A percentile compares a stretch with the other conserved stretches of the same genome.
Evolutionary conservation across 2,888 invertebrate genomes (phyloP).

Genomic region (Dasysyrphus tricinctus): DNA sequence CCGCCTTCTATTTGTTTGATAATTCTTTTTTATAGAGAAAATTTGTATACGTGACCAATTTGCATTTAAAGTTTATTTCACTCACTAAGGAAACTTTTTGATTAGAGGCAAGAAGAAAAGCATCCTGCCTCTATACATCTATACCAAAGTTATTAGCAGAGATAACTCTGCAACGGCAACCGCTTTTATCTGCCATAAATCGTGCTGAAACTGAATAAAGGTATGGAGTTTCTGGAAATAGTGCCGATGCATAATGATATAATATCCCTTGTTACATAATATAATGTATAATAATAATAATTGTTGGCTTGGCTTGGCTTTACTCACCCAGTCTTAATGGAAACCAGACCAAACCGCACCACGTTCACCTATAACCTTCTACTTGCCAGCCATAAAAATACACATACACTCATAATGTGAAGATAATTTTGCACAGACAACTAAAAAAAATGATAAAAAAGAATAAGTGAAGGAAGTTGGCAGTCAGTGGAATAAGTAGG

Average conservation of each 20-base stretch:
- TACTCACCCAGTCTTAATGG: slow-evolving; percentile 12
- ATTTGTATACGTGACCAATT: slow-evolving; percentile 22
- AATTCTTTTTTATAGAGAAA: not conserved
- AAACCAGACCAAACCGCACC: slow-evolving; percentile 13
- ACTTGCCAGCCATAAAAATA: slow-evolving; percentile 6
- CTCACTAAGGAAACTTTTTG: not conserved
- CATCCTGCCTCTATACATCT: slow-evolving; percentile 13
- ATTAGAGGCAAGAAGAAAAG: not conserved
- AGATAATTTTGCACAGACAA: slow-evolving; percentile 36
- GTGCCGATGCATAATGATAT: slow-evolving; percentile 41
- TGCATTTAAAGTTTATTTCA: slow-evolving; percentile 31
- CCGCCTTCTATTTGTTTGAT: not conserved
- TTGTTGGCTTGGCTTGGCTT: not conserved
- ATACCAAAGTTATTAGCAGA: slow-evolving; percentile 15
- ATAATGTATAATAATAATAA: slow-evolving; percentile 3
- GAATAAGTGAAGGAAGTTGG: slow-evolving; percentile 49
- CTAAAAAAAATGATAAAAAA: slow-evolving; percentile 2
- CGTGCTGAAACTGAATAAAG: slow-evolving; percentile 1
- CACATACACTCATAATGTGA: not conserved
- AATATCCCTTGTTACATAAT: not conserved
- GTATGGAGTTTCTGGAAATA: slow-evolving; percentile 9
- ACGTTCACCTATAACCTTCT: slow-evolving; percentile 14
- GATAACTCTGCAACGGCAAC: not conserved
- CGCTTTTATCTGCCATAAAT: slow-evolving; percentile 6
- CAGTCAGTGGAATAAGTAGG: slow-evolving; percentile 69